Evolutionary conservation across 53 echinoderm and acorn worm species (phyloP), one percentile per base, ranked within the genome.

Genomic region (Temnopleurus reevesii): DNA sequence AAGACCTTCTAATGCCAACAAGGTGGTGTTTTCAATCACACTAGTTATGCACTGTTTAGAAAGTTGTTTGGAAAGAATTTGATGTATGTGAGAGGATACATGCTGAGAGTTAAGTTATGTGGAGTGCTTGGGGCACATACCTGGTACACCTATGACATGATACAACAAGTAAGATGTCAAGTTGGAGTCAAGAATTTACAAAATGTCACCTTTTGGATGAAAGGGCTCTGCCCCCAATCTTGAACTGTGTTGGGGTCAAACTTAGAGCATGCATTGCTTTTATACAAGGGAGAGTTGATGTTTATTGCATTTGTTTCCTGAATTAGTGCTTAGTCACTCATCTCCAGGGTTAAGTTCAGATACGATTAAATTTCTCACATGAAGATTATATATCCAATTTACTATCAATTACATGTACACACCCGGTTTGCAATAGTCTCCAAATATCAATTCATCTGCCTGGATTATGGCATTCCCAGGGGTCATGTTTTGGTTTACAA

Each of bases 351-450:
- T 38, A 35, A 41, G 21, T n/a, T 71, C 6, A 8, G 21, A 41
- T 71, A 71, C 12, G 71, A 71, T 71, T 71, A 41, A 41, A 21
- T 71, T 71, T n/a, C 71, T 41, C 23, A n/a, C 21, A 71, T 36
- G 19, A n/a, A 71, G 41, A 71, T 71, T n/a, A 8, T 47, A 12
- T 79, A 31, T 38, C 55, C 83, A 27, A 56, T 31, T 55, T 83
- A 36, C 38, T 55, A 55, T 83, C 55, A 55, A 83, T 83, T 83
- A 83, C 83, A 33, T 18, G 51, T 53, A 60, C 85, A 85, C 85
- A 85, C 85, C 85, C 85, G 5, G 59, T 60, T 85, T 44, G 21
- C 60, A 18, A 46, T 85, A 26, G 4, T 27, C 44, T 59, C 24
- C 12, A 25, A 59, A 24, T 85, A 85, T 60, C 85, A 44, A 43